phyloP scores from a whole-genome alignment of 1,140 invertebrate genomes.

The Calycopis cecrops region DNA sequence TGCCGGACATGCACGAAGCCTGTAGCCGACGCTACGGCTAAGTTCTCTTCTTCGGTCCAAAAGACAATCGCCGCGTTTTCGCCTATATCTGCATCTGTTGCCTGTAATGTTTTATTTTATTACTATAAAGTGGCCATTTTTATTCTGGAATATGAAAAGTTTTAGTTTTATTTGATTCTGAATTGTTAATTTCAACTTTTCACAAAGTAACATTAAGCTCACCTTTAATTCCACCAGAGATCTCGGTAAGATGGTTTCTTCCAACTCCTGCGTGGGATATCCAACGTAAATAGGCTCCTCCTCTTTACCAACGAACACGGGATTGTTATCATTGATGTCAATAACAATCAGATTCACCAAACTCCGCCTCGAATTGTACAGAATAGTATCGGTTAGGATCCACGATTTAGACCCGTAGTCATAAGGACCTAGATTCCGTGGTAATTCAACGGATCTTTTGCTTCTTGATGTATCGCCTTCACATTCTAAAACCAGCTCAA shows the following conservation, averaged over 20 bases:
- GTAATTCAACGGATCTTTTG: conserved; percentile 34
- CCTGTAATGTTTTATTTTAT: conserved; percentile 31
- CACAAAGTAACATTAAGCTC: conserved; percentile 15
- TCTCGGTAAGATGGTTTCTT: conserved; percentile 51
- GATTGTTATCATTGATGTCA: conserved; percentile 72
- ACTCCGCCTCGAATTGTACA: conserved; percentile 47
- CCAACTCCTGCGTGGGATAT: conserved; percentile 60
- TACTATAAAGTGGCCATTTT: too few species aligned
- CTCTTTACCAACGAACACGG: conserved; percentile 56
- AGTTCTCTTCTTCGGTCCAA: conserved; percentile 39
- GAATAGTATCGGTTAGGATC: conserved; percentile 55
- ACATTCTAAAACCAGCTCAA: conserved; percentile 53
- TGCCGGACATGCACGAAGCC: conserved; percentile 52
- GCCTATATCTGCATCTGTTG: conserved; percentile 60
- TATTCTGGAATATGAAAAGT: too few species aligned
- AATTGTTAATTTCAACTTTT: too few species aligned
- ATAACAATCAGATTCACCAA: conserved; percentile 67
- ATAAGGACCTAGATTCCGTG: conserved; percentile 31
- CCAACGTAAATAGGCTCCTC: conserved; percentile 60
- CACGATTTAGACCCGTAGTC: conserved; percentile 57
- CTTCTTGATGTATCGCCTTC: conserved; percentile 32
- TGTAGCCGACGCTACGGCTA: conserved; percentile 47
- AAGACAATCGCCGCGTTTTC: conserved; percentile 50
- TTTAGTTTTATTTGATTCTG: too few species aligned
- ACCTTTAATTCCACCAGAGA: conserved; percentile 64